These are phyloP conservation scores for Rhabdomys dilectus DNA, from an alignment of 2,113 vertebrate genomes.

Conservation along the genomic window DNA sequence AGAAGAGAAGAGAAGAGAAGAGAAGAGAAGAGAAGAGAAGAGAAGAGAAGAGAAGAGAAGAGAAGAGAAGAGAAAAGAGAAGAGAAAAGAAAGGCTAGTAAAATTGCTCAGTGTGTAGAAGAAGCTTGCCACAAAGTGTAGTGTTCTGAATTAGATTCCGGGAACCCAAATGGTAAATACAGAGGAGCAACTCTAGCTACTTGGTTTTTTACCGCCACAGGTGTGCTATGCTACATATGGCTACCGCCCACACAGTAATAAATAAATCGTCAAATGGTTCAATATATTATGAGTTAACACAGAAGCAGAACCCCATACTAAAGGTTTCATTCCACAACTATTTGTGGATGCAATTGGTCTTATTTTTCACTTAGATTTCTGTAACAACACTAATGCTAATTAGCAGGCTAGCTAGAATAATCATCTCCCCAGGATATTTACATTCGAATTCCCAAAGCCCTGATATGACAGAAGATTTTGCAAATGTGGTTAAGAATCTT, in stretches of 20 bases:
- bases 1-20: too few relatives aligned
- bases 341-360: background rate
- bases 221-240: background rate
- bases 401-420: background rate
- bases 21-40: too few relatives aligned
- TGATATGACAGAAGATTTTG: background rate
- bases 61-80: background rate
- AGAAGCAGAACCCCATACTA: background rate
- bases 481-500: background rate
- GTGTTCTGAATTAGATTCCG: background rate
- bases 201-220: background rate
- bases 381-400: background rate
- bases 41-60: background rate
- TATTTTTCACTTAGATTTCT: background rate
- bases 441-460: background rate
- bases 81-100: fast-evolving
- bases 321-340: background rate
- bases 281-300: background rate
- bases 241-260: background rate
- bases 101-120: too few relatives aligned
- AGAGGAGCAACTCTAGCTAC: background rate
- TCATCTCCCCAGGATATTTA: background rate
- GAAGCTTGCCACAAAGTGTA: background rate
- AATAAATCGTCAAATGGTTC: background rate
- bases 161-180: background rate